Conservation (phyloP, 2,113 vertebrate species). For the Thunnus maccoyii region DNA sequence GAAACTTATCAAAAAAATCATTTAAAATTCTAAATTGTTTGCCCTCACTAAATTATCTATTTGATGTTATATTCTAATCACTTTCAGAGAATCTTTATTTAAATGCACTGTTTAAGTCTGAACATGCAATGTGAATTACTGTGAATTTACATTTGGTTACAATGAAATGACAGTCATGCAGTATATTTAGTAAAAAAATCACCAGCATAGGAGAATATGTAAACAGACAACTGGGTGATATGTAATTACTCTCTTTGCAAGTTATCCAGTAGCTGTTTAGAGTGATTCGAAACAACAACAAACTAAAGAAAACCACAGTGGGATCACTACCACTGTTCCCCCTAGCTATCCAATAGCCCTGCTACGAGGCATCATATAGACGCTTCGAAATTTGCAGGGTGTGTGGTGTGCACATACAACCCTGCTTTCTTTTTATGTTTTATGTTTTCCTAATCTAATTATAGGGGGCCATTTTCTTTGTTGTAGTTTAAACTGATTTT, state of each 20-base stretch:
- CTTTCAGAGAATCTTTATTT: neutral
- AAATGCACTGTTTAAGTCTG: neutral
- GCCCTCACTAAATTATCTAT: too few species aligned
- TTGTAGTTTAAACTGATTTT: constrained; percentile 82
- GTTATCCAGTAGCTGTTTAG: constrained; percentile 35
- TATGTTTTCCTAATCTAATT: constrained; percentile 70
- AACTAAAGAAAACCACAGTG: constrained; percentile 43
- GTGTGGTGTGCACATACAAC: constrained; percentile 24
- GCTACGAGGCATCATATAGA: constrained; percentile 46
- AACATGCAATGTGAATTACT: neutral
- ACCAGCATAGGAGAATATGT: constrained; percentile 11
- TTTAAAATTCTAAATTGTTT: too few species aligned
- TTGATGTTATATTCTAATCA: neutral
- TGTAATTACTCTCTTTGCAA: constrained; percentile 49
- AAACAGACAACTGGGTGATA: constrained; percentile 55
- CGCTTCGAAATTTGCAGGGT: constrained; percentile 22
- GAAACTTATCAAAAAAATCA: neutral
- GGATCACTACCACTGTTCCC: constrained; percentile 16
- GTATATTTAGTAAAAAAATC: constrained; percentile 20
- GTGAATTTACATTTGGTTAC: neutral
- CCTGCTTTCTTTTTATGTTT: constrained; percentile 63
- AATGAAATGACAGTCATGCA: neutral
- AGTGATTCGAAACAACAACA: constrained; percentile 46
- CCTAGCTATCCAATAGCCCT: constrained; percentile 20
- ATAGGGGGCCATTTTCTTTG: constrained; percentile 65